Conservation (phyloP, 2,888 invertebrate species). For the Pediacus dermestoides region DNA sequence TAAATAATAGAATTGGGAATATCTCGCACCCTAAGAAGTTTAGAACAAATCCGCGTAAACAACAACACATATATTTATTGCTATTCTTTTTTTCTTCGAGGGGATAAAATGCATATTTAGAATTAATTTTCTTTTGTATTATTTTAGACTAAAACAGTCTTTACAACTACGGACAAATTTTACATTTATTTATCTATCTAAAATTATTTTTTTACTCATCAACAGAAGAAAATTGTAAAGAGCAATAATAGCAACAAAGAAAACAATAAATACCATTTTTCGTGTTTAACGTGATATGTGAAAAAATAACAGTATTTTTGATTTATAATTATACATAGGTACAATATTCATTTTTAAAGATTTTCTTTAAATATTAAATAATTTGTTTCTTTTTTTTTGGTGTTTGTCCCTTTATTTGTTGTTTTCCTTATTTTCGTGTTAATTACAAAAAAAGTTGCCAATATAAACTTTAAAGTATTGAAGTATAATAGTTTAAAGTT, state of each 20-base stretch:
- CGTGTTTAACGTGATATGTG: constrained; percentile 31
- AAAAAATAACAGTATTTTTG: constrained; percentile 32
- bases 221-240: too few relatives aligned
- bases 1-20: too few relatives aligned
- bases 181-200: constrained; percentile 35
- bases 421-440: too few relatives aligned
- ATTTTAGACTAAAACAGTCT: constrained; percentile 40
- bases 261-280: too few relatives aligned
- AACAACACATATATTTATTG: constrained; percentile 47
- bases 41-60: too few relatives aligned
- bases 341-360: constrained; percentile 18
- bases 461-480: too few relatives aligned
- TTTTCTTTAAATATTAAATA: constrained; percentile 22
- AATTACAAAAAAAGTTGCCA: too few relatives aligned
- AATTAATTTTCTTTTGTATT: too few relatives aligned
- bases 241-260: not conserved
- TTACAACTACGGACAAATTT: constrained; percentile 40
- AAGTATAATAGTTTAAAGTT: too few relatives aligned
- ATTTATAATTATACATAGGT: constrained; percentile 21
- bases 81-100: constrained; percentile 38
- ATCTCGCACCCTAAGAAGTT: too few relatives aligned
- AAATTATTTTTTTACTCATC: constrained; percentile 22
- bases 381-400: constrained; percentile 20
- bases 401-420: constrained; percentile 25
- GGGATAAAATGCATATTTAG: constrained; percentile 34